Evolutionary conservation across 1,140 invertebrate species (phyloP).

Genomic region (Drosophila chauvacae): DNA sequence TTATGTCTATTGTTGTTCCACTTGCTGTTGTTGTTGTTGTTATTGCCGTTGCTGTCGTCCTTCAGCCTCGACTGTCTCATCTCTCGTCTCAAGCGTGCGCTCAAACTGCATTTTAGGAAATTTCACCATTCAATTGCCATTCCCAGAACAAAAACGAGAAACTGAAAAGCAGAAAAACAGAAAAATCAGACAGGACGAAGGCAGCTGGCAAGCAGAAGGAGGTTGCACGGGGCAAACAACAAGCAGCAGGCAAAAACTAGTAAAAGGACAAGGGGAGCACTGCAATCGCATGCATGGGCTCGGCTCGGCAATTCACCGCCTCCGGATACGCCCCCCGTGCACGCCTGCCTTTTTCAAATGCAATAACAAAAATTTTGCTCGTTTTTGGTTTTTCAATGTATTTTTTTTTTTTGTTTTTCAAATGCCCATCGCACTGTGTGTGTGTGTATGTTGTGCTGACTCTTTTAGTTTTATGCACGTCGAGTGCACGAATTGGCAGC

Average conservation of each 20-base stretch:
- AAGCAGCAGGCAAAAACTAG: constrained; percentile 34
- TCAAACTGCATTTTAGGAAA: constrained; percentile 80
- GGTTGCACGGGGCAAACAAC: constrained; percentile 22
- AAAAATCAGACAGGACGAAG: constrained; percentile 27
- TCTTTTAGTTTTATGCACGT: constrained; percentile 81
- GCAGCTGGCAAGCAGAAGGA: not conserved
- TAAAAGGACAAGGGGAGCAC: constrained; percentile 48
- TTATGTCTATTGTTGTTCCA: constrained; percentile 61
- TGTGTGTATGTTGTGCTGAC: constrained; percentile 68
- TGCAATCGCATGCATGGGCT: constrained; percentile 73
- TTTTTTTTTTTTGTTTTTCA: constrained; percentile 15
- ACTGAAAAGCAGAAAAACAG: constrained; percentile 21
- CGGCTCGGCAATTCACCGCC: constrained; percentile 55
- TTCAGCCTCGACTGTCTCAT: constrained; percentile 46
- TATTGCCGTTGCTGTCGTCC: constrained; percentile 24
- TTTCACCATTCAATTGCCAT: constrained; percentile 79
- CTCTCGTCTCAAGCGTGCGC: constrained; percentile 67
- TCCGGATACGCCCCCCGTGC: constrained; percentile 41
- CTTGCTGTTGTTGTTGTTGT: constrained; percentile 21
- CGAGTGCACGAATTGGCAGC: constrained; percentile 78
- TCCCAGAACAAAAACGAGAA: constrained; percentile 43
- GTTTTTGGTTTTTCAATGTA: constrained; percentile 70
- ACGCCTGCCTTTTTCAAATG: constrained; percentile 79
- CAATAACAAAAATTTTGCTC: constrained; percentile 79
- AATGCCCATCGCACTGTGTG: not conserved